Evolutionary conservation across 2,888 invertebrate genomes (phyloP), one percentile per base, ranked within the genome.

Genomic region (Griposia aprilina): DNA sequence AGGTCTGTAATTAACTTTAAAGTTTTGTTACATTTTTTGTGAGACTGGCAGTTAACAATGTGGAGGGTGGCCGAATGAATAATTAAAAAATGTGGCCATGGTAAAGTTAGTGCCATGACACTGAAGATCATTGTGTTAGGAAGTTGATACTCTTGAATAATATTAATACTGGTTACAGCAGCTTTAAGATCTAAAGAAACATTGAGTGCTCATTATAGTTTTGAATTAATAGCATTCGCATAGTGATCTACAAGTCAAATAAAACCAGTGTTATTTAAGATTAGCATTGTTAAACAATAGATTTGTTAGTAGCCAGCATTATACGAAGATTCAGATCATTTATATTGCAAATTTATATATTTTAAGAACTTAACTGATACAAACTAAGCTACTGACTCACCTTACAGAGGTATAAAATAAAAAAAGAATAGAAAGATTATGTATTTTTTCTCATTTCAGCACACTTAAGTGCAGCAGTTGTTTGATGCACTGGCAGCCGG

Each of bases 401-500:
- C 50, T 45, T 60, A 74, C 36, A 52, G 20, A 48, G 41, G n/a
- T 15, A 77, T 70, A 90, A 89, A 90, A 91, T 90, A 91, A 91
- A 78, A 88, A 91, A 92, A 90, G 87, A 85, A 75, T 82, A 76
- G 74, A 74, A 82, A 69, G 65, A 80, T 84, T 81, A 82, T 85
- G 83, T 82, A 83, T 87, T 90, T 90, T 90, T 90, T 89, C 87
- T 88, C 74, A 87, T 89, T 89, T 88, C 82, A 85, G 81, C 82
- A 87, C 81, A 90, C 74, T 87, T 88, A 83, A 84, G 82, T 88
- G 88, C 88, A 90, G 85, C 86, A 85, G 78, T 88, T 88, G 84
- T 89, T 89, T 88, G 85, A 90, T 94, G 93, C 93, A 93, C 91
- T 94, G 94, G 94, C 94, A 90, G 69, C 45, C 57, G 74, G 92